These are phyloP conservation scores for Agriopis aurantiaria DNA, from an alignment of 2,888 invertebrate species.

Conservation along the genomic window DNA sequence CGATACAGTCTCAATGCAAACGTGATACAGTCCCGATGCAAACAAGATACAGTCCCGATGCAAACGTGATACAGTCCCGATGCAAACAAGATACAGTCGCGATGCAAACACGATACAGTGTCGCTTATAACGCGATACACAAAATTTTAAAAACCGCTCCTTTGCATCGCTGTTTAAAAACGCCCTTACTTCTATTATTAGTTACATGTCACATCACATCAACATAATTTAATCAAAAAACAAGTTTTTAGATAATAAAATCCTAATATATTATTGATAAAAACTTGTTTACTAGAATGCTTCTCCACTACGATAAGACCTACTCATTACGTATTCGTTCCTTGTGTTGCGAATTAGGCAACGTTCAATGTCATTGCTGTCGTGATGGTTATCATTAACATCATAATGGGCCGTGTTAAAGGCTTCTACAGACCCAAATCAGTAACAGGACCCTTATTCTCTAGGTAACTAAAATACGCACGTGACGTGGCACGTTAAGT, in stretches of 20 bases:
- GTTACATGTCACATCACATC: not conserved
- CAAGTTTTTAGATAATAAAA: slow-evolving; percentile 41
- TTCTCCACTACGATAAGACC: not conserved
- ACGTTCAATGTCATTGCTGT: slow-evolving; percentile 63
- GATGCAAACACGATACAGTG: too few relatives aligned
- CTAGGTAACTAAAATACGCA: too few relatives aligned
- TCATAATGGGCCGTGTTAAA: slow-evolving; percentile 12
- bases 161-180: too few relatives aligned
- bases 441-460: not conserved
- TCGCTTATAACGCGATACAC: too few relatives aligned
- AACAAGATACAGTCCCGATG: too few relatives aligned
- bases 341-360: slow-evolving; percentile 56
- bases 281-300: slow-evolving; percentile 1
- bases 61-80: too few relatives aligned
- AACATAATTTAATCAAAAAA: slow-evolving; percentile 28
- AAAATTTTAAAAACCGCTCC: too few relatives aligned
- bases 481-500: too few relatives aligned
- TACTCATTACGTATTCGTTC: slow-evolving; percentile 53
- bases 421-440: not conserved
- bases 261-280: slow-evolving; percentile 17
- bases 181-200: not conserved
- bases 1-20: too few relatives aligned
- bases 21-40: too few relatives aligned
- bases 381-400: slow-evolving; percentile 6
- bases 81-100: too few relatives aligned